These are phyloP conservation scores for Chorisops tibialis DNA, from an alignment of 2,888 invertebrate genomes.

Conservation along the genomic window DNA sequence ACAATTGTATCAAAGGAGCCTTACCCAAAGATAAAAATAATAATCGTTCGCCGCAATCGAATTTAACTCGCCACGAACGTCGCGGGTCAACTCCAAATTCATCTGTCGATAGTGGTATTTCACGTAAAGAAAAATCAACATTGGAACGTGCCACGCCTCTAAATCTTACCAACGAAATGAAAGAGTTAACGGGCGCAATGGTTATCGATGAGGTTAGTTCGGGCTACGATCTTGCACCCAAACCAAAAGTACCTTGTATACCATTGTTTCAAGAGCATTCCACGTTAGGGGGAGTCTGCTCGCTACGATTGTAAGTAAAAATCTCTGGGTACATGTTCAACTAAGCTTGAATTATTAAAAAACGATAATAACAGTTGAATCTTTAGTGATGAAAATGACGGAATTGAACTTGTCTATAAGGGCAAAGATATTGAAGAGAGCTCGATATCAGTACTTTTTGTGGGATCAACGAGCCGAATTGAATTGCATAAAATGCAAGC, in stretches of 20 bases:
- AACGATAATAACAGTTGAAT: too few relatives aligned
- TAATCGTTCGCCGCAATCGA: not conserved
- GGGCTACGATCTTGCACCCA: conserved; percentile 5
- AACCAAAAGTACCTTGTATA: conserved; percentile 12
- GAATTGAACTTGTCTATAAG: conserved; percentile 3
- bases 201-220: not conserved
- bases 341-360: too few relatives aligned
- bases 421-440: conserved; percentile 12
- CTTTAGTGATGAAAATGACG: not conserved
- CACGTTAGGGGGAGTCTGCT: not conserved
- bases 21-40: conserved; percentile 12
- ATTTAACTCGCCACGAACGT: not conserved
- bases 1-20: conserved; percentile 11
- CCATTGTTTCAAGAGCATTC: conserved; percentile 1
- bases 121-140: not conserved
- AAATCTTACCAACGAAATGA: not conserved
- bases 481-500: conserved; percentile 7
- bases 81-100: not conserved
- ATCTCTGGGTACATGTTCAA: too few relatives aligned
- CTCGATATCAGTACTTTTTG: conserved; percentile 6
- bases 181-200: not conserved
- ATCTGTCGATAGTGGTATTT: not conserved
- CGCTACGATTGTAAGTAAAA: not conserved
- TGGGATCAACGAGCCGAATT: not conserved
- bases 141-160: not conserved